These are phyloP conservation scores for Ptychodera flava DNA, from an alignment of 35 echinoderm and acorn worm genomes.

Conservation along the genomic window DNA sequence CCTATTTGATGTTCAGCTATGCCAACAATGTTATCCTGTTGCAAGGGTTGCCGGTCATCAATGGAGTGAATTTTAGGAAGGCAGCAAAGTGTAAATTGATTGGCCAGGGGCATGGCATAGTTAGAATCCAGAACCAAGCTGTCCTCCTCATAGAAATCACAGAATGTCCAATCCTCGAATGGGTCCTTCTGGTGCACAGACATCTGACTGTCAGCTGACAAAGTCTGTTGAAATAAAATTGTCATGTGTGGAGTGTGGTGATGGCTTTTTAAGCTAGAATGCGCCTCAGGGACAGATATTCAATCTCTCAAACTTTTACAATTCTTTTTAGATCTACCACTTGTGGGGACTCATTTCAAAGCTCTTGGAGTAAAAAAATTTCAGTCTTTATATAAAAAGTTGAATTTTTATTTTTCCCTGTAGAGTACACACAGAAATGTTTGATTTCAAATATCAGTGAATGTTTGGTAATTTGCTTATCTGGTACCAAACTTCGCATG, in stretches of 20 bases:
- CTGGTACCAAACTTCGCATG: too few species aligned
- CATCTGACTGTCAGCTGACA: not conserved
- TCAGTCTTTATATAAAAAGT: too few species aligned
- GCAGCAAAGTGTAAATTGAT: conserved; percentile 47
- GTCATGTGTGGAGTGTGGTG: not conserved
- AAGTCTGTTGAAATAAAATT: conserved; percentile 6
- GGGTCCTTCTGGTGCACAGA: conserved; percentile 34
- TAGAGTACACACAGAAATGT: too few species aligned
- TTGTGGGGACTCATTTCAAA: too few species aligned
- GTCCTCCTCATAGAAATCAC: conserved; percentile 72
- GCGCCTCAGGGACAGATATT: too few species aligned
- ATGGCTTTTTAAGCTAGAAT: too few species aligned
- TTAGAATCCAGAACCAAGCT: conserved; percentile 59
- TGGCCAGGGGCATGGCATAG: conserved; percentile 38
- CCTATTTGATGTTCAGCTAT: not conserved
- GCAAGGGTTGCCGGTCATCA: not conserved
- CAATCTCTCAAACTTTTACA: too few species aligned
- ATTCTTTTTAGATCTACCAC: too few species aligned
- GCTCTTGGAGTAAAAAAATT: too few species aligned
- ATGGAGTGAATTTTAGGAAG: conserved; percentile 21
- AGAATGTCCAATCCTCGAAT: conserved; percentile 49
- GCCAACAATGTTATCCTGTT: not conserved
- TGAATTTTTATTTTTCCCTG: too few species aligned
- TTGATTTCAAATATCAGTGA: too few species aligned
- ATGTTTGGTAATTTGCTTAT: too few species aligned